Conservation (phyloP, 2,888 invertebrate species). For the Celastrina argiolus region DNA sequence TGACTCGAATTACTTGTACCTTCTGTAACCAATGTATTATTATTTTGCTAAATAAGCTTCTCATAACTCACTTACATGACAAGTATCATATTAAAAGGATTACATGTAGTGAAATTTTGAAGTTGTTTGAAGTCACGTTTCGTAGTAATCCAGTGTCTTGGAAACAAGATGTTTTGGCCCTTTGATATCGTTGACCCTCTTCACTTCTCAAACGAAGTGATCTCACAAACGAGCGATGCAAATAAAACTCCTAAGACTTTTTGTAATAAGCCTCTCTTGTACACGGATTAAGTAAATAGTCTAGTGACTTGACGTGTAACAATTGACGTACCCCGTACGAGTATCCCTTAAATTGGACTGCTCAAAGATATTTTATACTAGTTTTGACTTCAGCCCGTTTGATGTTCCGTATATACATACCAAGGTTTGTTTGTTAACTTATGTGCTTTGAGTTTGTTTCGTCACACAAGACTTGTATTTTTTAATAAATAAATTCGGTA, state of each 20-base stretch:
- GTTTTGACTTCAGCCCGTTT: neutral
- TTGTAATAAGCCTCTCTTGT: slow-evolving; percentile 37
- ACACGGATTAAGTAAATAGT: slow-evolving; percentile 23
- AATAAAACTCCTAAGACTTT: slow-evolving; percentile 52
- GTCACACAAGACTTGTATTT: too few relatives aligned
- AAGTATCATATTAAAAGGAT: slow-evolving; percentile 29
- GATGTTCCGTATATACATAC: neutral
- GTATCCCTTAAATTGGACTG: neutral
- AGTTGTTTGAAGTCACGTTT: slow-evolving; percentile 44
- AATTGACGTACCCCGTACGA: neutral
- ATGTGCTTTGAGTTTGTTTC: too few relatives aligned
- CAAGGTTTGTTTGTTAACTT: neutral
- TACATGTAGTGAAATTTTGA: slow-evolving; percentile 29
- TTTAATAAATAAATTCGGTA: too few relatives aligned
- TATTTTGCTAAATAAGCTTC: neutral
- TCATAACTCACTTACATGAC: neutral
- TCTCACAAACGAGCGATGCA: slow-evolving; percentile 43
- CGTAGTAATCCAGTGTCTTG: slow-evolving; percentile 49
- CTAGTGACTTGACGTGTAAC: neutral
- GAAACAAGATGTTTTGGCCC: slow-evolving; percentile 51
- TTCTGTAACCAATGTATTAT: too few relatives aligned
- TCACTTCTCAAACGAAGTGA: slow-evolving; percentile 53
- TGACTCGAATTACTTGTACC: too few relatives aligned
- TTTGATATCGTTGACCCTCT: slow-evolving; percentile 59
- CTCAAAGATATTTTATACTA: neutral